Conservation (phyloP, 2,113 vertebrate species). For the Anas platyrhynchos region DNA sequence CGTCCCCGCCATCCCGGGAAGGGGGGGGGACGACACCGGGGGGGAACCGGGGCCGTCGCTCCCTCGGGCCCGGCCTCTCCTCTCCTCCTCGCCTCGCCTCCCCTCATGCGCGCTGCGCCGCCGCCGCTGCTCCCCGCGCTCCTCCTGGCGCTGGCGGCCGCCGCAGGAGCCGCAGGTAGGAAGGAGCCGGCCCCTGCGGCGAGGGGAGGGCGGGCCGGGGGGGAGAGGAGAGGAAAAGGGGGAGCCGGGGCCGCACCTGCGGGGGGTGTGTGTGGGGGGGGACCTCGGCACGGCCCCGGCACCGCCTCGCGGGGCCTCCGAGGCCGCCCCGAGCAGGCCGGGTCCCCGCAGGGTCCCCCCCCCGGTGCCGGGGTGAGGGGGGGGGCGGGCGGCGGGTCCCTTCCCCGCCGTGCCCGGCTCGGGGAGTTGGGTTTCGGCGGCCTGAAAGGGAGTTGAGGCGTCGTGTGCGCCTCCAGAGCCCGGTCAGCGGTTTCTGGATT, state of each 20-base stretch:
- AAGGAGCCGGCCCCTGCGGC: not conserved
- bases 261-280: not conserved
- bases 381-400: no score
- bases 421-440: not conserved
- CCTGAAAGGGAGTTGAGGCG: not conserved
- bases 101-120: conserved; percentile 39
- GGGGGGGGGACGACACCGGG: not conserved
- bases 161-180: conserved; percentile 39
- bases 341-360: no score
- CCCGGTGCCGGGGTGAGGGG: no score
- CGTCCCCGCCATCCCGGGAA: conserved; percentile 60
- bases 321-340: no score
- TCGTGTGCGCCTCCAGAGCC: not conserved
- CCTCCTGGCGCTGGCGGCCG: conserved; percentile 33
- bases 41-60: not conserved
- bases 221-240: not conserved
- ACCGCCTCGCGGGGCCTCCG: no score
- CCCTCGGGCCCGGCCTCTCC: not conserved
- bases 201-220: not conserved
- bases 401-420: no score
- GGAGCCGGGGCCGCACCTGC: not conserved
- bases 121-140: conserved; percentile 9
- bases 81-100: not conserved
- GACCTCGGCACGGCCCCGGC: no score
- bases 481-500: not conserved